Evolutionary conservation across 2,888 invertebrate genomes (phyloP).

Genomic region (Anticlea derivata): DNA sequence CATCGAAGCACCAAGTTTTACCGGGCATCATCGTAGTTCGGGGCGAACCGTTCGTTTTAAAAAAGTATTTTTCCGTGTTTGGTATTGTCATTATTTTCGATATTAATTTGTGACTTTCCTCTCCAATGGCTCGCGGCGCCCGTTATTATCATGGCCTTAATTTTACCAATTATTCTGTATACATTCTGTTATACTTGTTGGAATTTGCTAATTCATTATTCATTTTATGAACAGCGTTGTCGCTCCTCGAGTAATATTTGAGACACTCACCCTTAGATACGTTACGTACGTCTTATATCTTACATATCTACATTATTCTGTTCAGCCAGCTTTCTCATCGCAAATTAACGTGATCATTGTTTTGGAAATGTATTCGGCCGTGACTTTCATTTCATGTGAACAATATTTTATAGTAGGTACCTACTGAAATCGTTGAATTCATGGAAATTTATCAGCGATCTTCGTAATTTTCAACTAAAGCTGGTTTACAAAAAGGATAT

Average conservation of each 20-base stretch:
- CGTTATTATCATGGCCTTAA: conserved; percentile 2
- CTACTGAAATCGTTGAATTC: neutral
- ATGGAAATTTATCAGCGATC: too few species aligned
- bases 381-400: conserved; percentile 7
- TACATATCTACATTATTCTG: conserved; percentile 4
- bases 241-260: conserved; percentile 20
- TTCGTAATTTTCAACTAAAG: too few species aligned
- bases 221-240: conserved; percentile 39
- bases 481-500: too few species aligned
- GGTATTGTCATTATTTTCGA: neutral
- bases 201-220: conserved; percentile 46
- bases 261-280: conserved; percentile 14
- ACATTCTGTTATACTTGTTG: conserved; percentile 19
- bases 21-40: too few species aligned
- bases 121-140: conserved; percentile 5
- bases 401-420: too few species aligned
- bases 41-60: too few species aligned
- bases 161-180: conserved; percentile 15
- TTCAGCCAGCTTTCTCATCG: neutral
- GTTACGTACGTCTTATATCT: too few species aligned
- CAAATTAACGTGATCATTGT: conserved; percentile 17
- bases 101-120: conserved; percentile 6
- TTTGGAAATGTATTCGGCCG: conserved; percentile 5
- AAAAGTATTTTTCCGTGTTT: too few species aligned
- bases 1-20: too few species aligned